Evolutionary conservation across 2,797 vertebrate species (phyloP).

Genomic region (Salmo trutta): DNA sequence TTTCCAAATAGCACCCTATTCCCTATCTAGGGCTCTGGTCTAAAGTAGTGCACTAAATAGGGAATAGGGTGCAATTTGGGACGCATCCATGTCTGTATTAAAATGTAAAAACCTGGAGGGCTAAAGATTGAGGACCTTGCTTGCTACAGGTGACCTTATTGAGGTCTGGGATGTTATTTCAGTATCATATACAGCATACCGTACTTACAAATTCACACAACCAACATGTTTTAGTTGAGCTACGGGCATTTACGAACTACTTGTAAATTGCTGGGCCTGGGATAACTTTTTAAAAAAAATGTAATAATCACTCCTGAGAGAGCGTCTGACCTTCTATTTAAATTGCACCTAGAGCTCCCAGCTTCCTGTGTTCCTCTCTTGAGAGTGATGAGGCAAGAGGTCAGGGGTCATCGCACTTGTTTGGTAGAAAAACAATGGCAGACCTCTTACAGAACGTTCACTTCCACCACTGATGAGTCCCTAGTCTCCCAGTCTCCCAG

Average conservation of each 20-base stretch:
- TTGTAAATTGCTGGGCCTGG: constrained; percentile 5
- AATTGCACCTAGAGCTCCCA: constrained; percentile 20
- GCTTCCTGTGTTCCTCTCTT: constrained; percentile 21
- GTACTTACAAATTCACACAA: constrained; percentile 24
- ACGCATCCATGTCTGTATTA: constrained; percentile 28
- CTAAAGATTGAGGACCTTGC: constrained; percentile 7
- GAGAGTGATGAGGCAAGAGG: constrained; percentile 34
- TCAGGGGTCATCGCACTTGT: constrained; percentile 49
- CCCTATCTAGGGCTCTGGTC: background rate
- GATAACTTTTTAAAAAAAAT: constrained; percentile 21
- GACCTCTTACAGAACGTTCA: constrained; percentile 13
- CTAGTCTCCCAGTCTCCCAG: background rate
- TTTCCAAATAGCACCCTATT: background rate
- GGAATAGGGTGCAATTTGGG: background rate
- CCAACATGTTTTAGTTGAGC: constrained; percentile 15
- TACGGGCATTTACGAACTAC: constrained; percentile 21
- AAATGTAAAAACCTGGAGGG: constrained; percentile 60
- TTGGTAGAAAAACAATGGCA: constrained; percentile 38
- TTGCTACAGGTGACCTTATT: constrained; percentile 52
- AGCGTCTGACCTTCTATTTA: constrained; percentile 30
- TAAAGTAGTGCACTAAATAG: background rate
- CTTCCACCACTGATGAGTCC: constrained; percentile 27
- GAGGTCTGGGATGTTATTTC: constrained; percentile 51
- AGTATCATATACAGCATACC: constrained; percentile 31
- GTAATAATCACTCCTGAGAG: constrained; percentile 24